phyloP scores from a whole-genome alignment of 2,797 vertebrate genomes.

The Acipenser transmontanus region DNA sequence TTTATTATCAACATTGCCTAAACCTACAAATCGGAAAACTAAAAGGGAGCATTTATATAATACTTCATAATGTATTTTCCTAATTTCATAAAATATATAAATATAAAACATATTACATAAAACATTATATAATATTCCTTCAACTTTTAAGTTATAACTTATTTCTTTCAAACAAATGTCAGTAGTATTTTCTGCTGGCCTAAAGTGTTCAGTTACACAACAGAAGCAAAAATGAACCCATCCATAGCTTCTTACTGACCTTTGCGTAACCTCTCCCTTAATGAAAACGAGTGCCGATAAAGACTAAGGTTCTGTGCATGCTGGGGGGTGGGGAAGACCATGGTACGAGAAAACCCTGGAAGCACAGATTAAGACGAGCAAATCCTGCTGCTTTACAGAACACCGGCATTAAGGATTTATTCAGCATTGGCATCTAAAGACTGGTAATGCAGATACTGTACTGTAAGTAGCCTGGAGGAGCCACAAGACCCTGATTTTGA shows the following conservation, averaged over 20 bases:
- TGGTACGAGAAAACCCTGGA: slow-evolving; percentile 6
- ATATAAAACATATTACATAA: too few species aligned
- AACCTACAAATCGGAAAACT: too few species aligned
- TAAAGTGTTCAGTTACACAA: not conserved
- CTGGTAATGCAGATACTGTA: not conserved
- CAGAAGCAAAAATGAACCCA: not conserved
- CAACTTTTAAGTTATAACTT: not conserved
- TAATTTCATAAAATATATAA: too few species aligned
- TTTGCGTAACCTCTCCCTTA: not conserved
- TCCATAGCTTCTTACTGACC: not conserved
- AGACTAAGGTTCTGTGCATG: slow-evolving; percentile 21
- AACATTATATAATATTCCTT: too few species aligned
- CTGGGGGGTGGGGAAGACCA: not conserved
- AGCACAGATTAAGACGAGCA: slow-evolving; percentile 6
- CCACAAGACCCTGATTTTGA: not conserved
- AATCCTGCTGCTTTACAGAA: slow-evolving; percentile 15
- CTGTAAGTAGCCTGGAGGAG: not conserved
- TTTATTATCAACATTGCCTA: too few species aligned
- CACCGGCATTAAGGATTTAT: slow-evolving; percentile 9
- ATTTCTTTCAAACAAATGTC: not conserved
- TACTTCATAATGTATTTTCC: too few species aligned
- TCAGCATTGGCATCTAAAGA: not conserved
- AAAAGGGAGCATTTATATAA: too few species aligned
- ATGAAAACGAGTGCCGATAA: not conserved
- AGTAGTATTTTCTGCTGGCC: not conserved